Conservation (phyloP, 2,888 invertebrate genomes). For the Ganaspis brasiliensis region DNA sequence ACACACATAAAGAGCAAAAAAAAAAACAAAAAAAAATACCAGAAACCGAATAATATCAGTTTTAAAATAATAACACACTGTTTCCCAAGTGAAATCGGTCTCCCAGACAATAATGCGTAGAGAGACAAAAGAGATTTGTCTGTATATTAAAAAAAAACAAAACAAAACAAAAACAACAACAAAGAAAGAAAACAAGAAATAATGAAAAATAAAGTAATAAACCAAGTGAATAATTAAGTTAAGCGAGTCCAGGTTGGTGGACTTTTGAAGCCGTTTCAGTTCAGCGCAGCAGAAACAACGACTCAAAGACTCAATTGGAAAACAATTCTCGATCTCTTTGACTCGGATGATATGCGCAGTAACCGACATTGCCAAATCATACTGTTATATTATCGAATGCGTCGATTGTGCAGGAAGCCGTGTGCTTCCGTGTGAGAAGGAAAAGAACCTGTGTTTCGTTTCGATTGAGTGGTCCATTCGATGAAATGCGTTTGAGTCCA, state of each 20-base stretch:
- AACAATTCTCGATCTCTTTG: conserved; percentile 43
- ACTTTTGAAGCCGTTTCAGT: conserved; percentile 42
- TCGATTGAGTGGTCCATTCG: conserved; percentile 39
- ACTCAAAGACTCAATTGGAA: conserved; percentile 39
- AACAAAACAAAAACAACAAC: too few species aligned
- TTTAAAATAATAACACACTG: too few species aligned
- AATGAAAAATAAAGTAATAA: conserved; percentile 38
- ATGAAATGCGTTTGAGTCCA: conserved; percentile 31
- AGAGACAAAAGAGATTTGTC: conserved; percentile 13
- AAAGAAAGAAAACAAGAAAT: too few species aligned
- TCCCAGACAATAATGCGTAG: too few species aligned
- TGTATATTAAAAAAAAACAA: too few species aligned
- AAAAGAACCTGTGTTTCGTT: conserved; percentile 34
- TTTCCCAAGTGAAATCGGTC: too few species aligned
- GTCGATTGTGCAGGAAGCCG: neutral
- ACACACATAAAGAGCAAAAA: too few species aligned
- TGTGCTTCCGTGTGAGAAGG: conserved; percentile 39
- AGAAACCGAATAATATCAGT: too few species aligned
- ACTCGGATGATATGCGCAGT: conserved; percentile 42
- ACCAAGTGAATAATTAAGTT: conserved; percentile 40
- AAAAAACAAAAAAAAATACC: too few species aligned
- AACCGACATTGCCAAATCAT: conserved; percentile 26
- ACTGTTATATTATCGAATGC: conserved; percentile 37
- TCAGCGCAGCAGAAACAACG: conserved; percentile 39
- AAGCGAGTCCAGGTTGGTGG: conserved; percentile 2